phyloP scores from a whole-genome alignment of 1,140 invertebrate species.

The Cataglyphis hispanica region DNA sequence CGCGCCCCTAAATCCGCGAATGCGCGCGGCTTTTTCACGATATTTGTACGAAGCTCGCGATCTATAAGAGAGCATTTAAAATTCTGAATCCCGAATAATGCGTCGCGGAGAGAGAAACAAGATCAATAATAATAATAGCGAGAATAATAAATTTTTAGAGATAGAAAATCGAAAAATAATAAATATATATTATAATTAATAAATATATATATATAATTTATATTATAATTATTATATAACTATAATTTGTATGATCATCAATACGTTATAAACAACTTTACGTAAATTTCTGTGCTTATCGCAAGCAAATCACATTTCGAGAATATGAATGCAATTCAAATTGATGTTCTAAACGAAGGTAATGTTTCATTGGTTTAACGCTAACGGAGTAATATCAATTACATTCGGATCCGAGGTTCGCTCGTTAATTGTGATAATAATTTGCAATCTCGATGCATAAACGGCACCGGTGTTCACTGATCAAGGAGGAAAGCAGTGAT shows the following conservation, averaged over 20 bases:
- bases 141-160: no score
- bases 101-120: not conserved
- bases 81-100: constrained; percentile 20
- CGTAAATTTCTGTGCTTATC: not conserved
- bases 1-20: constrained; percentile 13
- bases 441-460: constrained; percentile 21
- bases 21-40: constrained; percentile 11
- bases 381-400: constrained; percentile 39
- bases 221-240: not conserved
- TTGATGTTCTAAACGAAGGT: not conserved
- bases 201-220: no score
- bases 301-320: not conserved
- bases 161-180: not conserved
- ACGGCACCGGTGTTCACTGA: not conserved
- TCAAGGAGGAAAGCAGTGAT: constrained; percentile 44
- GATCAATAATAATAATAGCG: no score
- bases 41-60: constrained; percentile 28
- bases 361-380: not conserved
- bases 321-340: not conserved
- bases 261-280: not conserved
- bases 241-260: not conserved
- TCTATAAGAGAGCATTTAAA: constrained; percentile 16
- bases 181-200: not conserved
- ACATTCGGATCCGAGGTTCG: constrained; percentile 3
- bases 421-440: constrained; percentile 18